A percentile compares a stretch with the other conserved stretches of the same genome.
phyloP scores from a whole-genome alignment of 2,888 invertebrate genomes.

The Galerucella calmariensis region DNA sequence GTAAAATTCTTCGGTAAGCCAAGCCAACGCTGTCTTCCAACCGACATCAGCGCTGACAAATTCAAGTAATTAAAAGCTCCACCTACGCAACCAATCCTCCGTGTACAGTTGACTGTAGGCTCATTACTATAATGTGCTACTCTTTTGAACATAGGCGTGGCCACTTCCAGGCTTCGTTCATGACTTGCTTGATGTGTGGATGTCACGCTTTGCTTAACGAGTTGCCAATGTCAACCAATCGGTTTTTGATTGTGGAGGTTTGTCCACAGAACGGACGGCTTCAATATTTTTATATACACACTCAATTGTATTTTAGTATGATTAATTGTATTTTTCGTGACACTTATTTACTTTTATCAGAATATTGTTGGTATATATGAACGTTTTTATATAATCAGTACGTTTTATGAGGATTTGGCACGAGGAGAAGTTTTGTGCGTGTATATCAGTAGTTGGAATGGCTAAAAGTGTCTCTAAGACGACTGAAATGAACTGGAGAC shows the following conservation, averaged over 20 bases:
- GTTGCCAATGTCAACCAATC: constrained; percentile 53
- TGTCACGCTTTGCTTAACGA: constrained; percentile 57
- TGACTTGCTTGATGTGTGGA: constrained; percentile 56
- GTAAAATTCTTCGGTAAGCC: background rate
- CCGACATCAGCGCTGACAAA: constrained; percentile 30
- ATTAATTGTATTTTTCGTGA: constrained; percentile 21
- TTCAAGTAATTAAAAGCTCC: constrained; percentile 61
- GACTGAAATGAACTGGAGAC: too few relatives aligned
- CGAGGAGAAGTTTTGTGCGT: constrained; percentile 1
- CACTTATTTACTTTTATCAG: constrained; percentile 14
- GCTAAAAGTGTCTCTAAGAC: too few relatives aligned
- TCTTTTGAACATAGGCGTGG: constrained; percentile 57
- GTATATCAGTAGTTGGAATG: background rate
- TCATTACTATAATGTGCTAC: constrained; percentile 62
- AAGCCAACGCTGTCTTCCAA: background rate
- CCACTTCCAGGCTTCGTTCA: constrained; percentile 42
- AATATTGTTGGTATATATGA: constrained; percentile 17
- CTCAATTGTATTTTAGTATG: constrained; percentile 19
- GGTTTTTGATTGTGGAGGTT: constrained; percentile 54
- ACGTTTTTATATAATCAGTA: constrained; percentile 12
- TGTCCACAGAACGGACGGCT: constrained; percentile 35
- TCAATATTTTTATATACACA: constrained; percentile 24
- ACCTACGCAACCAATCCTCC: constrained; percentile 59
- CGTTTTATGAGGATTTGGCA: constrained; percentile 19
- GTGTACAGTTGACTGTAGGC: constrained; percentile 46